These are phyloP conservation scores for Drosophila athabasca DNA, from an alignment of 1,140 invertebrate species.

Conservation along the genomic window DNA sequence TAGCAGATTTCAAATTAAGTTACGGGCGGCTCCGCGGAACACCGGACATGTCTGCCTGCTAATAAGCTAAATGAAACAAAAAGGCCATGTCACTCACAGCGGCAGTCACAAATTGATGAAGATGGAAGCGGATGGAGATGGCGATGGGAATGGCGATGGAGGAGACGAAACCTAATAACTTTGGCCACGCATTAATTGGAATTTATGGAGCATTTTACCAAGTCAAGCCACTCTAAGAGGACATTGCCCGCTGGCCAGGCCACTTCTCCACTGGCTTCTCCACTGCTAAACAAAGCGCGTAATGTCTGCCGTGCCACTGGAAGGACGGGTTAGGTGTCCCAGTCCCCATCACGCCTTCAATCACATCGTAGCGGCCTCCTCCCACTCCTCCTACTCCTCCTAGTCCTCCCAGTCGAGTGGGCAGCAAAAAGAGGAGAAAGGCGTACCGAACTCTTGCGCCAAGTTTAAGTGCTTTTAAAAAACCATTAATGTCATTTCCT, in stretches of 20 bases:
- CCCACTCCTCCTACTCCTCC: neutral
- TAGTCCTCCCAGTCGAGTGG: neutral
- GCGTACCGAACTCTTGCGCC: constrained; percentile 54
- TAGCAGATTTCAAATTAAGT: constrained; percentile 57
- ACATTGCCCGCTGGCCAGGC: constrained; percentile 18
- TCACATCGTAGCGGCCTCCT: no score
- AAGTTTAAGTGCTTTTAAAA: constrained; percentile 82
- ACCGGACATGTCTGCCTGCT: constrained; percentile 58
- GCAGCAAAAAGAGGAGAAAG: constrained; percentile 22
- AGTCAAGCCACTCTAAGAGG: constrained; percentile 13
- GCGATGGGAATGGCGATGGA: no score
- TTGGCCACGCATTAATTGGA: constrained; percentile 73
- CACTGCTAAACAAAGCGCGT: constrained; percentile 65
- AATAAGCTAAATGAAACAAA: constrained; percentile 79
- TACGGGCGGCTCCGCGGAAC: constrained; percentile 30
- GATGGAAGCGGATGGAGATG: constrained; percentile 49
- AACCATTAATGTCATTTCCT: constrained; percentile 80
- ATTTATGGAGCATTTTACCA: constrained; percentile 66
- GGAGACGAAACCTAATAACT: constrained; percentile 71
- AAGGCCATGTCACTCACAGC: constrained; percentile 63
- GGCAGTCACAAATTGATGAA: constrained; percentile 59
- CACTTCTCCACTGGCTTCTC: constrained; percentile 16
- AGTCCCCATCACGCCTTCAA: no score
- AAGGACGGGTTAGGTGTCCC: constrained; percentile 48
- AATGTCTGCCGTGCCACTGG: constrained; percentile 46